These are phyloP conservation scores for Archocentrus centrarchus DNA, from an alignment of 2,113 vertebrate species.

Conservation along the genomic window DNA sequence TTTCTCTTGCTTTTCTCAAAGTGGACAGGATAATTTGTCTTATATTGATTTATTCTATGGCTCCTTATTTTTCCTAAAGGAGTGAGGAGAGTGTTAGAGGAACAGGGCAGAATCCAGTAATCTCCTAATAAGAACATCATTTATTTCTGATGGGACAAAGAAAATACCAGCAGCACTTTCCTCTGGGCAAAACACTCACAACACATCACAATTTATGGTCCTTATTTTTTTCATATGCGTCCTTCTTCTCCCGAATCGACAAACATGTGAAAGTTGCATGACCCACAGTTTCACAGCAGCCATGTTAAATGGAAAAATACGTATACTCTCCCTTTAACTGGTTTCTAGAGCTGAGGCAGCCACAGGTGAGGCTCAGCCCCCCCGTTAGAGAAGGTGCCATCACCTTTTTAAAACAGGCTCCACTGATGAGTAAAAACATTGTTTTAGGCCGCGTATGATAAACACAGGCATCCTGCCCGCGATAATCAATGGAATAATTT, in stretches of 20 bases:
- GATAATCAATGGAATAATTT: constrained; percentile 25
- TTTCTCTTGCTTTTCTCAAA: background rate
- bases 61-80: constrained; percentile 13
- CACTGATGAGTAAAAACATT: background rate
- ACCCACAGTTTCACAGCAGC: background rate
- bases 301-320: background rate
- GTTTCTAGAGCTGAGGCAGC: background rate
- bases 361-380: background rate
- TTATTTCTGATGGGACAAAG: constrained; percentile 6
- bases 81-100: background rate
- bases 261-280: background rate
- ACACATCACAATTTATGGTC: background rate
- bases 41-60: constrained; percentile 12
- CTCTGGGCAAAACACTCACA: background rate
- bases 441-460: background rate
- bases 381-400: background rate
- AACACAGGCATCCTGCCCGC: constrained; percentile 15
- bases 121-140: constrained; percentile 8
- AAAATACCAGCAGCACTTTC: background rate
- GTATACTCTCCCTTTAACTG: background rate
- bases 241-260: background rate
- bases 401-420: background rate
- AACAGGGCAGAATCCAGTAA: background rate
- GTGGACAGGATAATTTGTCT: constrained; percentile 4
- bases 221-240: fast-evolving